phyloP scores from a whole-genome alignment of 2,888 invertebrate genomes.

The Sericinus montela region DNA sequence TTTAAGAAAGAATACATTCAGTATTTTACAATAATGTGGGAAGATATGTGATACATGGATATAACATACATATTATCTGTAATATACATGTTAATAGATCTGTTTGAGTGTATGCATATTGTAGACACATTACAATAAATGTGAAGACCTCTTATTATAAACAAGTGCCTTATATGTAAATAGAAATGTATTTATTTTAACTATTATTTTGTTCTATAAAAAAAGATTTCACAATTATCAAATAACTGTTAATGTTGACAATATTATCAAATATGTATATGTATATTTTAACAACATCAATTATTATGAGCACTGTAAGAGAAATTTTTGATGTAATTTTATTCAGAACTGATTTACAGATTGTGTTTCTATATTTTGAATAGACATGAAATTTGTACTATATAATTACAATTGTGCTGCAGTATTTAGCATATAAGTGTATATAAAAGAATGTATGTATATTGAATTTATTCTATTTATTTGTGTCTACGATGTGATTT shows the following conservation, averaged over 20 bases:
- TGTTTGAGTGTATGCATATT: constrained; percentile 7
- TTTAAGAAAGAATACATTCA: constrained; percentile 5
- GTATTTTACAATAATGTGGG: constrained; percentile 5
- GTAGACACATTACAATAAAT: constrained; percentile 4
- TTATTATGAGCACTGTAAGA: constrained; percentile 2
- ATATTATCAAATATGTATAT: no score
- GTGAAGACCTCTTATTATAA: neutral
- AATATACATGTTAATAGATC: constrained; percentile 6
- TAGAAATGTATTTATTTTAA: neutral
- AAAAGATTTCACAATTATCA: neutral
- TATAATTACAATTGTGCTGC: constrained; percentile 8
- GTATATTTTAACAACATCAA: constrained; percentile 13
- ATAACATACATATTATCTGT: neutral
- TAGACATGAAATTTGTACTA: neutral
- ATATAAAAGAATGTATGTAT: no score
- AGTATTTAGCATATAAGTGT: no score
- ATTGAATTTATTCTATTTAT: no score
- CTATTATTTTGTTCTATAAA: neutral
- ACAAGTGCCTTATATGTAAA: constrained; percentile 11
- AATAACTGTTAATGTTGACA: constrained; percentile 10
- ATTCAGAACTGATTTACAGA: neutral
- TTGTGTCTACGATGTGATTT: constrained; percentile 30
- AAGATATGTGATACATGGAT: neutral
- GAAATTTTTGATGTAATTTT: neutral
- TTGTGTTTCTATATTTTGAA: no score